A percentile compares a stretch with the other conserved stretches of the same genome.
Conservation (phyloP, 1,140 invertebrate genomes). For the Lucilia cuprina region DNA sequence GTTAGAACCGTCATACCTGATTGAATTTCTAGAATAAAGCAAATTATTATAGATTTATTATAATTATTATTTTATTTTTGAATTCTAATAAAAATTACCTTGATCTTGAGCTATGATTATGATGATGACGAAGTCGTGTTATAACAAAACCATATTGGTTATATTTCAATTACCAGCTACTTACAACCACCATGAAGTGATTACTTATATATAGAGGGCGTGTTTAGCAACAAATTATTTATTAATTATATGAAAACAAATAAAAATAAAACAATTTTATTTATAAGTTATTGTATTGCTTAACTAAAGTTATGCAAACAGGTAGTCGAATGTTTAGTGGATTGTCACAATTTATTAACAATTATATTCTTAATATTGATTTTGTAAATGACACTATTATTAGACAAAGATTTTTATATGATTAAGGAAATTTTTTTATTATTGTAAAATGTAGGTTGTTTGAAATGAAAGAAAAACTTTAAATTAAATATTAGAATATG, state of each 20-base stretch:
- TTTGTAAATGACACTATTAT: neutral
- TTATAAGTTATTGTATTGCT: neutral
- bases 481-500: no score
- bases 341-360: constrained; percentile 16
- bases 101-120: neutral
- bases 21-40: neutral
- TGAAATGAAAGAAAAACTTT: neutral
- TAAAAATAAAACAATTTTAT: neutral
- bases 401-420: neutral
- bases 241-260: neutral
- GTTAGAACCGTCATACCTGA: neutral
- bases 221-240: neutral
- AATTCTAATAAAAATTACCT: neutral
- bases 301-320: constrained; percentile 28
- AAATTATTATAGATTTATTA: neutral
- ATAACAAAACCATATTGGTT: neutral
- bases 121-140: neutral
- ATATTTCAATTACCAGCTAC: neutral
- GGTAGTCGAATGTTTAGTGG: constrained; percentile 6
- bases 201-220: neutral
- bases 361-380: neutral
- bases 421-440: neutral
- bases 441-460: neutral
- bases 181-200: neutral
- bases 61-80: neutral